Conservation (phyloP, 2,888 invertebrate genomes). For the Tachystola acroxantha region DNA sequence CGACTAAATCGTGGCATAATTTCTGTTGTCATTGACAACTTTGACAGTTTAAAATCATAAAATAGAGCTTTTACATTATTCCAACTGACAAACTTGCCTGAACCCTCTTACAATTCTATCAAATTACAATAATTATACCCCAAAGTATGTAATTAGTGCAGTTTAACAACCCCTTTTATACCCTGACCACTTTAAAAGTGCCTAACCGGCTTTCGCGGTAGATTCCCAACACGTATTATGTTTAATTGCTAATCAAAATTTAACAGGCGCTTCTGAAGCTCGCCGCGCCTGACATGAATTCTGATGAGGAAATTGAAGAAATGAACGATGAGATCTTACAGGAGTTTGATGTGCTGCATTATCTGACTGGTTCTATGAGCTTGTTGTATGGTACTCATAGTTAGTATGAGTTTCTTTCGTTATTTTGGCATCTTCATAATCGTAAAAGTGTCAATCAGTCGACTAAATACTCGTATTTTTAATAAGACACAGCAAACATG, state of each 20-base stretch:
- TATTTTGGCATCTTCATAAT: too few relatives aligned
- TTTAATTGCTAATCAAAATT: constrained; percentile 46
- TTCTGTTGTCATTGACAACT: too few relatives aligned
- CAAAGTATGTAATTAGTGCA: too few relatives aligned
- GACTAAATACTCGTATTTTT: too few relatives aligned
- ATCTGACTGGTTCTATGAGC: constrained; percentile 50
- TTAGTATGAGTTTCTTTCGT: constrained; percentile 9
- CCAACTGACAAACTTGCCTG: too few relatives aligned
- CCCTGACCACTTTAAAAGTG: not conserved
- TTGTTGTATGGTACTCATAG: constrained; percentile 21
- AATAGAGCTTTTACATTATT: too few relatives aligned
- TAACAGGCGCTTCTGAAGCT: constrained; percentile 63
- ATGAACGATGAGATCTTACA: constrained; percentile 48
- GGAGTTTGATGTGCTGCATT: constrained; percentile 50
- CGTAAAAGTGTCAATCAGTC: too few relatives aligned
- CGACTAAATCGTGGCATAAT: too few relatives aligned
- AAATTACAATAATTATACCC: too few relatives aligned
- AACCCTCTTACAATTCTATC: too few relatives aligned
- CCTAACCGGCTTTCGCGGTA: not conserved
- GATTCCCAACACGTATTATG: constrained; percentile 1
- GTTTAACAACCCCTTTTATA: not conserved
- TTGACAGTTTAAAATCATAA: too few relatives aligned
- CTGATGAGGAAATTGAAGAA: constrained; percentile 38
- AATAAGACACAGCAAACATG: too few relatives aligned
- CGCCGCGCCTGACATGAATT: constrained; percentile 62